A percentile compares a stretch with the other conserved stretches of the same genome.
These are phyloP conservation scores for Rhadinocentrus ornatus DNA, from an alignment of 2,797 vertebrate genomes.

Conservation along the genomic window DNA sequence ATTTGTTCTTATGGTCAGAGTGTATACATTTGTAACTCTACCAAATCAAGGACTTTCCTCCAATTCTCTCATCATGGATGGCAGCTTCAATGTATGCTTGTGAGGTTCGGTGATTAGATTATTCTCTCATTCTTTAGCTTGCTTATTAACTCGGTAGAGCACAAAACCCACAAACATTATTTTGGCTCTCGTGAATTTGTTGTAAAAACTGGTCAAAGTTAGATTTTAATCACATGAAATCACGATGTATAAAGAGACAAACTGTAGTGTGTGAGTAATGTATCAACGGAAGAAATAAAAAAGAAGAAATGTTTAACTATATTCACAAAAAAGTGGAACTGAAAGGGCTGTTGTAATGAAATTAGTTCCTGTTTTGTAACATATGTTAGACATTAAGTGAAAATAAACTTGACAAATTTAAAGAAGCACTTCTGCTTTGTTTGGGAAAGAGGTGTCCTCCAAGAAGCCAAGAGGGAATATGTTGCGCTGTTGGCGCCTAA, in stretches of 20 bases:
- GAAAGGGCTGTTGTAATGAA: neutral
- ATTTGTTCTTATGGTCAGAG: neutral
- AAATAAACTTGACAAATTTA: neutral
- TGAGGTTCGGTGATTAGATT: neutral
- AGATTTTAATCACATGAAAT: neutral
- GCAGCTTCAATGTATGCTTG: neutral
- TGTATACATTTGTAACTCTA: neutral
- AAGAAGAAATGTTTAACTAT: neutral
- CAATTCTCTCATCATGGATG: neutral
- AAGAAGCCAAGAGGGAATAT: too few species aligned
- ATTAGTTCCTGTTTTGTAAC: neutral
- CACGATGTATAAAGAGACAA: too few species aligned
- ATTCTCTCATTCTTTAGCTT: constrained; percentile 17
- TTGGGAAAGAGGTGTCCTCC: too few species aligned
- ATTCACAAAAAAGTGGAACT: neutral
- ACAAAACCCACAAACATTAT: neutral
- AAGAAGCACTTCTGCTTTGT: too few species aligned
- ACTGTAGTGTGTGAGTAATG: neutral
- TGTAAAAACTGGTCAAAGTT: too few species aligned
- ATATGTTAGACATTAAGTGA: neutral
- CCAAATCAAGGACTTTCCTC: neutral
- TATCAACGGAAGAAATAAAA: neutral
- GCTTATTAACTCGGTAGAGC: constrained; percentile 36
- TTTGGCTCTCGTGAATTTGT: neutral
- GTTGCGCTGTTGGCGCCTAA: too few species aligned